Evolutionary conservation across 2,113 vertebrate genomes (phyloP).

Genomic region (Corythaeola cristata): DNA sequence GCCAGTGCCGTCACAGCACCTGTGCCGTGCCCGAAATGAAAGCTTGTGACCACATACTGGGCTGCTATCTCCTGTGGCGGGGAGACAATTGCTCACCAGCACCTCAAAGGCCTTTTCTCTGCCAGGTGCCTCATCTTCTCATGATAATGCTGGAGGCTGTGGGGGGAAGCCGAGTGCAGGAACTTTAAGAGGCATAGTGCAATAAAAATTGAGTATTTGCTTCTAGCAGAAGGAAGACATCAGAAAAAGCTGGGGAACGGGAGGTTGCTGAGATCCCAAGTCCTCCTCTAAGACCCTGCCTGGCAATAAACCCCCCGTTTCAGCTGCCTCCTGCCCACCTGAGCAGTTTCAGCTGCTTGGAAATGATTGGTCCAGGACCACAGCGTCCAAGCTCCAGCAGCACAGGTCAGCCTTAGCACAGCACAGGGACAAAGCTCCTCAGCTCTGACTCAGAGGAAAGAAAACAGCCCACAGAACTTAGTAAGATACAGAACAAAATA

Average conservation of each 20-base stretch:
- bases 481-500: not conserved
- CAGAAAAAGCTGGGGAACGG: not conserved
- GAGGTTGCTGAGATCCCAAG: not conserved
- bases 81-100: not conserved
- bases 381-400: not conserved
- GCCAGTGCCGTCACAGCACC: not conserved
- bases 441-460: not conserved
- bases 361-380: not conserved
- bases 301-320: not conserved
- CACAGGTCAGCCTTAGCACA: not conserved
- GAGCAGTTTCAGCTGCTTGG: not conserved
- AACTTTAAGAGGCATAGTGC: not conserved
- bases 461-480: not conserved
- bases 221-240: not conserved
- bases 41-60: rapidly evolving
- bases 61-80: rapidly evolving
- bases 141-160: rapidly evolving
- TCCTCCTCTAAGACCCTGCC: not conserved
- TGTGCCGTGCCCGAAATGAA: not conserved
- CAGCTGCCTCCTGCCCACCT: not conserved
- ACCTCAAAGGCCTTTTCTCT: not conserved
- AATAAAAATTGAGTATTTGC: not conserved
- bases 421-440: not conserved
- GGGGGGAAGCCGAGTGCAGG: rapidly evolving
- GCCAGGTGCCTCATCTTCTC: not conserved